Percentiles rank a stretch among this genome's conserved stretches.
phyloP scores from a whole-genome alignment of 2,797 vertebrate species.

The Sternarchorhynchus goeldii region DNA sequence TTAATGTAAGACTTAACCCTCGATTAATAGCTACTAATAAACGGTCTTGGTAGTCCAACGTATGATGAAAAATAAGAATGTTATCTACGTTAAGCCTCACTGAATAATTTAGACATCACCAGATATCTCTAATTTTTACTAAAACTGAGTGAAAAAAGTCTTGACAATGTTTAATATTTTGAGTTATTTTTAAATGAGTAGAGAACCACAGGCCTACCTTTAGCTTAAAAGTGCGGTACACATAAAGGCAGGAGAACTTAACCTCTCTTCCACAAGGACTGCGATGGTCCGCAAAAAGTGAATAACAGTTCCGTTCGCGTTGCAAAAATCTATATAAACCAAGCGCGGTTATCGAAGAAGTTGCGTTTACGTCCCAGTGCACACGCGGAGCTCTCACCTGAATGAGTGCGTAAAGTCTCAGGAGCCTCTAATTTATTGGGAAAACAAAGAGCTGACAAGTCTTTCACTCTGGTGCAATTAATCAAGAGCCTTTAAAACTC shows the following conservation, averaged over 20 bases:
- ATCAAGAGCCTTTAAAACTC: slow-evolving; percentile 68
- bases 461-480: slow-evolving; percentile 72
- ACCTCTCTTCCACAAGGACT: slow-evolving; percentile 28
- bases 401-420: slow-evolving; percentile 70
- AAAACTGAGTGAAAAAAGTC: no score
- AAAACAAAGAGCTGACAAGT: slow-evolving; percentile 69
- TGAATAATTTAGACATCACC: no score
- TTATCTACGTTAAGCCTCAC: no score
- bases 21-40: no score
- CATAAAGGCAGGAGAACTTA: slow-evolving; percentile 63
- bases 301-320: slow-evolving; percentile 9
- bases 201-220: slow-evolving; percentile 9
- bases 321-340: slow-evolving; percentile 63
- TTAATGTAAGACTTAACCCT: no score
- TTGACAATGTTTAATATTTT: no score
- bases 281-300: slow-evolving; percentile 36
- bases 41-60: no score
- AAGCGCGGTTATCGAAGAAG: slow-evolving; percentile 56
- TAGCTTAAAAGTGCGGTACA: slow-evolving; percentile 52
- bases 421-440: slow-evolving; percentile 73
- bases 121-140: no score
- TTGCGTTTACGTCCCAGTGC: slow-evolving; percentile 54
- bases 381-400: slow-evolving; percentile 66
- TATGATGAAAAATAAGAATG: no score
- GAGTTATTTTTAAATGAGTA: not conserved